Percentiles rank a stretch among this genome's conserved stretches.
phyloP scores from a whole-genome alignment of 2,888 invertebrate species.

The Dasysyrphus tricinctus region DNA sequence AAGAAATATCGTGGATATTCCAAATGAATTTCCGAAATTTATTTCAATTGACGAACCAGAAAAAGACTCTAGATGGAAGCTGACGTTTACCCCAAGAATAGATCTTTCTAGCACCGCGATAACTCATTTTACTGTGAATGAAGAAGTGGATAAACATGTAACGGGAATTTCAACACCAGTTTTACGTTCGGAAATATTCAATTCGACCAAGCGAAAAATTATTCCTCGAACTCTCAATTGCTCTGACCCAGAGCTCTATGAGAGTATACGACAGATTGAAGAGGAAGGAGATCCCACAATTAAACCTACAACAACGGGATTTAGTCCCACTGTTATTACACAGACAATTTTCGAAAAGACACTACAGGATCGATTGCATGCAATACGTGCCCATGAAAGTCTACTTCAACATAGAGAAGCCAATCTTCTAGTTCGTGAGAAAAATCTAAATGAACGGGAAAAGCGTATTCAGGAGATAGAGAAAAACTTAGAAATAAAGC shows the following conservation, averaged over 20 bases:
- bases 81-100: constrained; percentile 54
- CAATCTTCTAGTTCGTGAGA: constrained; percentile 78
- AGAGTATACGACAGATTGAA: constrained; percentile 77
- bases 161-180: constrained; percentile 80
- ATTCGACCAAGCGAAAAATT: constrained; percentile 78
- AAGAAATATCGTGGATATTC: constrained; percentile 79
- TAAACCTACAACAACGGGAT: constrained; percentile 52
- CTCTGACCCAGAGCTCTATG: constrained; percentile 81
- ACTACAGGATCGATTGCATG: constrained; percentile 80
- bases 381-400: constrained; percentile 81
- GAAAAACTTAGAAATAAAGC: constrained; percentile 75
- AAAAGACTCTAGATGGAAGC: constrained; percentile 55
- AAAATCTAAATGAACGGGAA: constrained; percentile 81
- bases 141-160: constrained; percentile 79
- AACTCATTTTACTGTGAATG: constrained; percentile 73
- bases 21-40: constrained; percentile 79
- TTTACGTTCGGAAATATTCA: constrained; percentile 79
- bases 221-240: constrained; percentile 76
- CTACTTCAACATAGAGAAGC: constrained; percentile 79
- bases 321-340: constrained; percentile 78
- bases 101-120: constrained; percentile 79
- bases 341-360: constrained; percentile 80
- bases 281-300: constrained; percentile 68
- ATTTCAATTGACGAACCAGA: constrained; percentile 74
- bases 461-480: constrained; percentile 80